Base-by-base conservation (phyloP, 1,140 invertebrate genomes). In the Drosophila sturtevanti region DNA sequence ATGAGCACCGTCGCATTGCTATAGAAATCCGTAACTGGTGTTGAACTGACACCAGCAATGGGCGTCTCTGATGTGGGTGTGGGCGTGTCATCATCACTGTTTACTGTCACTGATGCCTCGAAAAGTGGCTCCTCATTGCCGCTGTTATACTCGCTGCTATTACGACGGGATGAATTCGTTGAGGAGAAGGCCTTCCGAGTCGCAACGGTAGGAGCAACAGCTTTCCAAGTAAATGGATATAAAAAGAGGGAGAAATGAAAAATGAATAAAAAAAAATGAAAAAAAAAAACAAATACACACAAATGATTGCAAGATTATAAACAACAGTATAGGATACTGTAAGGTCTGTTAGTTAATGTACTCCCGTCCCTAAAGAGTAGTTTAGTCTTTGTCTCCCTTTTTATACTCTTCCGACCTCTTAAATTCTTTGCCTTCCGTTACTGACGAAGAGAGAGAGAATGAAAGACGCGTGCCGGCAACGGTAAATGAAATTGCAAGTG, bases 1-100 rank as follows among this genome's bases (percentile, higher is more conserved):
- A 95, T 93, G 48, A 94, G 92, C 51, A 95, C 80, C 1, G 93
- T 93, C 34, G 93, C 91, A 52, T 91, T 90, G 9, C 80, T 79
- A 79, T 93, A 94, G 71, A 93, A 92, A 65, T 92, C 91, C 52
- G 77, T 80, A 66, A 92, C 87, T 51, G 90, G 90, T 63, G 70
- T 90, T 34, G 9, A 14, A 51, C 75, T 60, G 52, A 63, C 66
- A 51, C 41, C 7, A 21, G 41, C 41, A 48, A 21, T 51, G 44
- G 9, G 41, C 55, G 61, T 55, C 64, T 14, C 16, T 48, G 41
- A 48, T 48, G 41, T 48, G 16, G 41, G 41, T 21, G 14, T 54
- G 27, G 31, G 16, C 18, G 51, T 34, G 37, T 54, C 27, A 18
- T 63, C 27, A 54, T 76, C 22, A 54, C 61, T 35, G 54, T 24